A percentile compares a stretch with the other conserved stretches of the same genome.
These are phyloP conservation scores for Ommatoiulus sabulosus DNA, from an alignment of 2,888 invertebrate genomes.

Conservation along the genomic window DNA sequence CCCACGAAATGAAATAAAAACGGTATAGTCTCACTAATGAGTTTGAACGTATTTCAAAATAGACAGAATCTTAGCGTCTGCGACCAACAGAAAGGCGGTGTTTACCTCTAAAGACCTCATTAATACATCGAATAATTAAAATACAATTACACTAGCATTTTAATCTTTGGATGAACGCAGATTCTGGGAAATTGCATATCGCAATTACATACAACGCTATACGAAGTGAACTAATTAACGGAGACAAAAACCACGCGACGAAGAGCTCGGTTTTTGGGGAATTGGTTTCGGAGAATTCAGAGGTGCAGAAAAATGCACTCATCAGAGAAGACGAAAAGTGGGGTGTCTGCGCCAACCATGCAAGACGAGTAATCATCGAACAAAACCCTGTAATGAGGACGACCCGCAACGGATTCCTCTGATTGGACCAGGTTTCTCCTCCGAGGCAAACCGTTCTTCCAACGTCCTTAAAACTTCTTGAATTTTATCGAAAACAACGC, in stretches of 20 bases:
- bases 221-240: background rate
- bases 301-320: background rate
- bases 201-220: background rate
- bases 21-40: background rate
- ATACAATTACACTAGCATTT: background rate
- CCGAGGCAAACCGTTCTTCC: background rate
- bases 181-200: background rate
- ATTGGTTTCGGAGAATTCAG: background rate
- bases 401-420: background rate
- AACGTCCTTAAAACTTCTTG: background rate
- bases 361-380: background rate
- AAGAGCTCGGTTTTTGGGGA: background rate
- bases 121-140: background rate
- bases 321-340: background rate
- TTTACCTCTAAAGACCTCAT: background rate
- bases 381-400: background rate
- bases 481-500: slow-evolving; percentile 8
- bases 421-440: background rate
- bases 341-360: background rate
- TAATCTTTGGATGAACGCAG: background rate
- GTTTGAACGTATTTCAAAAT: background rate
- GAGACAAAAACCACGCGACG: background rate
- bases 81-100: background rate
- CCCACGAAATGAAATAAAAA: background rate
- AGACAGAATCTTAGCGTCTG: background rate